Evolutionary conservation across 2,888 invertebrate genomes (phyloP), one percentile per base, ranked within the genome.

Genomic region (Gortyna flavago): DNA sequence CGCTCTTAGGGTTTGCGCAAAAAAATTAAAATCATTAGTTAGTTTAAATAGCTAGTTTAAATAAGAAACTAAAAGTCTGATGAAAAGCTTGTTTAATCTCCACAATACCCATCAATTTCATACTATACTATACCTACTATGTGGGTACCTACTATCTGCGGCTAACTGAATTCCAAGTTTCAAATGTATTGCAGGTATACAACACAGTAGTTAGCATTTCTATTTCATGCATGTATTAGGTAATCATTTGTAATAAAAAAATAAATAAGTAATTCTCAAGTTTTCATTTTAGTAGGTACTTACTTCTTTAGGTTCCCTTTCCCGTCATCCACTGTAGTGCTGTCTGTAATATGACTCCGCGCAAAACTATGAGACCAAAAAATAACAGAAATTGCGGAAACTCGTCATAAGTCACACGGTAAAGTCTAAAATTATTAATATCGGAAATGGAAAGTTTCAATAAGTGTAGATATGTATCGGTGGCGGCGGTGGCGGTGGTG

Each of bases 391-490:
- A 41, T 62, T 68, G 48, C 54, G 68, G 79, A 83, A 73, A 38
- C 41, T 38, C 3, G n/a, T 66, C 61, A 69, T 72, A 76, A 67
- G 54, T 77, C 44, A 71, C 32, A 69, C 90, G 85, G n/a, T 85
- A 62, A 54, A 71, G 29, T 77, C 62, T 59, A 72, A 87, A 88
- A 82, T 87, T 82, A 88, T 88, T 80, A 80, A 79, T 87, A 87
- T 88, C 83, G 87, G 90, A 90, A 90, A 89, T 90, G 88, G 87
- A 88, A 88, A 92, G 91, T 94, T 93, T 93, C 93, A 93, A 94
- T 94, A 94, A 94, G 91, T 93, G 87, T 84, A 90, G 93, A 92
- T 93, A 91, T 91, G 92, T 92, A 93, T 93, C 92, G 89, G 78
- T 51, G 75, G 77, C 65, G 59, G 69, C 65, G 59, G 69, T 41